A percentile compares a stretch with the other conserved stretches of the same genome.
These are phyloP conservation scores for Epinotia ramella DNA, from an alignment of 2,888 invertebrate genomes.

Conservation along the genomic window DNA sequence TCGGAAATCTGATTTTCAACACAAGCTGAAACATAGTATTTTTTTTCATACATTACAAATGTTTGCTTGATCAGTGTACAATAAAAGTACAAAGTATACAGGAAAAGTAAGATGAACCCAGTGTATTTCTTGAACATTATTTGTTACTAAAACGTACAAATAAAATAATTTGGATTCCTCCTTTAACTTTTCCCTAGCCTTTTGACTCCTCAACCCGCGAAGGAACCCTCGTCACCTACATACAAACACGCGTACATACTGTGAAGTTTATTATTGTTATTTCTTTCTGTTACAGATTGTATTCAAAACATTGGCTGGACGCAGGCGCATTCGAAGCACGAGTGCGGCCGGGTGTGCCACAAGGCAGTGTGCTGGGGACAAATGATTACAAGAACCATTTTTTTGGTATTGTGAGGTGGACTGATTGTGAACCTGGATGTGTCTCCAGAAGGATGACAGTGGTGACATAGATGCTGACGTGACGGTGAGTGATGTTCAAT, in stretches of 20 bases:
- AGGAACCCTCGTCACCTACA: conserved; percentile 55
- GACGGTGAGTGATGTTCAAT: conserved; percentile 66
- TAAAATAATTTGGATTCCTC: too few relatives aligned
- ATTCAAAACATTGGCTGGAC: conserved; percentile 78
- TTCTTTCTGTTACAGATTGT: conserved; percentile 83
- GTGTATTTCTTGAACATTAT: too few relatives aligned
- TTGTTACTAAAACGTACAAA: too few relatives aligned
- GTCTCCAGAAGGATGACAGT: conserved; percentile 79
- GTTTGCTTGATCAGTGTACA: too few relatives aligned
- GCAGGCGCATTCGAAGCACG: conserved; percentile 69
- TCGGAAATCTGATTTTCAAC: too few relatives aligned
- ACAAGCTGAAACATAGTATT: too few relatives aligned
- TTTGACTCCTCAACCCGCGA: conserved; percentile 53
- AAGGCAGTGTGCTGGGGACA: conserved; percentile 62
- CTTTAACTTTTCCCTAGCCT: conserved; percentile 48
- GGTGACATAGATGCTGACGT: conserved; percentile 72
- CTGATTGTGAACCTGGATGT: conserved; percentile 76
- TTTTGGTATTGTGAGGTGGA: conserved; percentile 56
- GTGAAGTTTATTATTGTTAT: conserved; percentile 81
- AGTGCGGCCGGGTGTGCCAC: conserved; percentile 70
- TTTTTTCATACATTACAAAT: too few relatives aligned
- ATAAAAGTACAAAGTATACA: too few relatives aligned
- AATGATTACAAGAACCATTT: conserved; percentile 32
- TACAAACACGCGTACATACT: conserved; percentile 60
- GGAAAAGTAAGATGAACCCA: too few relatives aligned